Conservation (phyloP, 1,140 invertebrate genomes). For the Drosophila saltans region DNA sequence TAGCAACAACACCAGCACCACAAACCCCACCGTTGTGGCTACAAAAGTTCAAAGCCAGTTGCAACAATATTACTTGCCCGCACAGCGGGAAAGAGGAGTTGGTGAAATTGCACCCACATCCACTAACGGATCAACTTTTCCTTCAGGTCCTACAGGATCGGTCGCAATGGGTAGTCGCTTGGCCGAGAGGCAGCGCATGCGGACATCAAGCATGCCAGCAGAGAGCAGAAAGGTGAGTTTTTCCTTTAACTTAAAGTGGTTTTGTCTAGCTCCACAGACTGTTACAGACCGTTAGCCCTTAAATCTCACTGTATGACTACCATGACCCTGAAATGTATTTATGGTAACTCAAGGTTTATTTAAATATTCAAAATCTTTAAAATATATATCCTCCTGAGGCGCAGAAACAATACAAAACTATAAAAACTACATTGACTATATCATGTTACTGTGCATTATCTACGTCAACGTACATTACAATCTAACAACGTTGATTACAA, state of each 20-base stretch:
- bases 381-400: too few relatives aligned
- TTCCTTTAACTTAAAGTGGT: not conserved
- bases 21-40: constrained; percentile 11
- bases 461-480: too few relatives aligned
- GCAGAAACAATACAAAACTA: too few relatives aligned
- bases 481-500: too few relatives aligned
- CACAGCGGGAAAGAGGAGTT: constrained; percentile 59
- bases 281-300: too few relatives aligned
- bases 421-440: too few relatives aligned
- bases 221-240: constrained; percentile 76
- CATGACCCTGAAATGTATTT: too few relatives aligned
- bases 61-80: constrained; percentile 21
- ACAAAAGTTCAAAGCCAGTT: constrained; percentile 14
- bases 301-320: too few relatives aligned
- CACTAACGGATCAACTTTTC: constrained; percentile 36
- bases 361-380: too few relatives aligned
- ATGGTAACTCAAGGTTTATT: too few relatives aligned
- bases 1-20: constrained; percentile 25
- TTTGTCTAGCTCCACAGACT: too few relatives aligned
- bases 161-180: constrained; percentile 31
- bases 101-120: constrained; percentile 38
- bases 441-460: too few relatives aligned
- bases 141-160: constrained; percentile 37
- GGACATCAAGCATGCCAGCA: constrained; percentile 82
- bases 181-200: constrained; percentile 70